Conservation (phyloP, 2,797 vertebrate genomes). For the Rhincodon typus region DNA sequence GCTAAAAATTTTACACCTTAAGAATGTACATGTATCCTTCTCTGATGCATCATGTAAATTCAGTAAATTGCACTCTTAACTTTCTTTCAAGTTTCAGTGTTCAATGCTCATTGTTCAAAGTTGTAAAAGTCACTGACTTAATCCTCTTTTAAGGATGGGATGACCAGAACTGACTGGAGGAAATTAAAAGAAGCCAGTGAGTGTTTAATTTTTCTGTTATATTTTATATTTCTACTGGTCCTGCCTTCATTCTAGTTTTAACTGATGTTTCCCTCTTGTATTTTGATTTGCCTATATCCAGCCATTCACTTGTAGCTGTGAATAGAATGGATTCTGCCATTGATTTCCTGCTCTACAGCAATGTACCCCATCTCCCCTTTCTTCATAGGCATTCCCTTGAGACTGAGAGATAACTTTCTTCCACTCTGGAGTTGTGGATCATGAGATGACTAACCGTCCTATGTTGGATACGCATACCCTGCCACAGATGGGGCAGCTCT, state of each 20-base stretch:
- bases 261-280: not conserved
- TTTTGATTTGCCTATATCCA: not conserved
- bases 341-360: not conserved
- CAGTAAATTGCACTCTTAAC: not conserved
- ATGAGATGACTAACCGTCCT: too few species aligned
- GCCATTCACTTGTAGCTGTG: not conserved
- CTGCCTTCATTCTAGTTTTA: not conserved
- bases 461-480: too few species aligned
- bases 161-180: not conserved
- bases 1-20: not conserved
- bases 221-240: not conserved
- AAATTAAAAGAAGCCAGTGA: constrained; percentile 11
- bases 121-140: not conserved
- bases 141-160: not conserved
- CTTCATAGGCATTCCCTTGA: too few species aligned
- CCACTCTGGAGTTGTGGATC: too few species aligned
- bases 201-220: not conserved
- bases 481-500: too few species aligned
- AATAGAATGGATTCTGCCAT: not conserved
- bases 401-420: too few species aligned
- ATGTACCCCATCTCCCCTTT: too few species aligned
- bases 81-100: not conserved
- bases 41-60: not conserved
- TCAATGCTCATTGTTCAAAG: not conserved
- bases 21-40: not conserved